Evolutionary conservation across 2,888 invertebrate genomes (phyloP).

Genomic region (Dolichopus griseipennis): DNA sequence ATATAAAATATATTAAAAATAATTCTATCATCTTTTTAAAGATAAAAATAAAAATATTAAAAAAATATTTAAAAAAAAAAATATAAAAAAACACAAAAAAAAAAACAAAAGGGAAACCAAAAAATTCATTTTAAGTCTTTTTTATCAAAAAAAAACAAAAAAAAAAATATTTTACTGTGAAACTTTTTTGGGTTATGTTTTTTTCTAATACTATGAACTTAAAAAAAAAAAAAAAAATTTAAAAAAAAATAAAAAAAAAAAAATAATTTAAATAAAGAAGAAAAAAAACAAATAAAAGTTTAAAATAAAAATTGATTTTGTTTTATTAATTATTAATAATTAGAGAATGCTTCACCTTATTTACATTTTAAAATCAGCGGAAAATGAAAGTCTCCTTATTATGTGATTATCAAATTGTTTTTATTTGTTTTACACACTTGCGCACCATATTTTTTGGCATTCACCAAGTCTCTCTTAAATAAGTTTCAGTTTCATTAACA

Average conservation of each 20-base stretch:
- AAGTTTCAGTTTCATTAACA: no score
- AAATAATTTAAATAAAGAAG: not conserved
- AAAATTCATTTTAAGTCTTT: conserved; percentile 4
- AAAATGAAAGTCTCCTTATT: no score
- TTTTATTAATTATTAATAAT: no score
- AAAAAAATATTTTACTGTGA: conserved; percentile 1
- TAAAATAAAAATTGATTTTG: no score
- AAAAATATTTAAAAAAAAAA: no score
- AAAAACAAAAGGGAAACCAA: not conserved
- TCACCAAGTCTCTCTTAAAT: no score
- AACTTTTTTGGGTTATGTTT: conserved; percentile 6
- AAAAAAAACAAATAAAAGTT: no score
- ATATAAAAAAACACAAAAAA: not conserved
- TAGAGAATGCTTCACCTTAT: no score
- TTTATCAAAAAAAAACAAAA: not conserved
- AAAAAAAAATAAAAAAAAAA: not conserved
- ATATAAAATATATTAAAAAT: not conserved
- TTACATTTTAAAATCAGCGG: no score
- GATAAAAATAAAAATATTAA: not conserved
- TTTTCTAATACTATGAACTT: not conserved
- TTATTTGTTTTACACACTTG: no score
- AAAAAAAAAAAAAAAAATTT: not conserved
- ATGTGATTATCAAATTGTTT: no score
- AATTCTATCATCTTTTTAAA: not conserved
- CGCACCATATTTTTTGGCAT: no score